A percentile compares a stretch with the other conserved stretches of the same genome.
These are phyloP conservation scores for Carapus acus DNA, from an alignment of 2,797 vertebrate genomes.

Conservation along the genomic window DNA sequence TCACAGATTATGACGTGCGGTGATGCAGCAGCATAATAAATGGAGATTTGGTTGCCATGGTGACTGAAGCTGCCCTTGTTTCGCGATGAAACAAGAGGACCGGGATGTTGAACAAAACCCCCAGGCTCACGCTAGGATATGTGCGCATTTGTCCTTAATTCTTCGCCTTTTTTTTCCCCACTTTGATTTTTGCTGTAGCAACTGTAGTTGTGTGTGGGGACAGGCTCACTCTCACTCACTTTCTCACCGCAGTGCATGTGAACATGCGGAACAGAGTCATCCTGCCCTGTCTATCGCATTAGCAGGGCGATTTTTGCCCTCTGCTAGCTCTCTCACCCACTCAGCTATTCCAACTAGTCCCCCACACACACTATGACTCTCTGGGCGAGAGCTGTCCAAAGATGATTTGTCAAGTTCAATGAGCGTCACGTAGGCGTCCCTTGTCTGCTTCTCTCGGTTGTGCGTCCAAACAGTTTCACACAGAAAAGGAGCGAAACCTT, in stretches of 20 bases:
- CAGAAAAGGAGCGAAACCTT: constrained; percentile 8
- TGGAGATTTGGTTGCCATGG: constrained; percentile 56
- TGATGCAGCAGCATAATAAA: constrained; percentile 41
- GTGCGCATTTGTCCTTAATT: background rate
- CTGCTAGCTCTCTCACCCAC: constrained; percentile 31
- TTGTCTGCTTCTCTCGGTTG: constrained; percentile 44
- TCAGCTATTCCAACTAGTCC: constrained; percentile 40
- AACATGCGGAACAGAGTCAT: too few relatives aligned
- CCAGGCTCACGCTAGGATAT: constrained; percentile 6
- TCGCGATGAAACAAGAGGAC: constrained; percentile 29
- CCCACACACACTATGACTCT: constrained; percentile 29
- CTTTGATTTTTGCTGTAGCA: constrained; percentile 8
- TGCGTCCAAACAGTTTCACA: constrained; percentile 12
- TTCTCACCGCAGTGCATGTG: too few relatives aligned
- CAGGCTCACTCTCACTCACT: background rate
- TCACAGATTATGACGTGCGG: constrained; percentile 26
- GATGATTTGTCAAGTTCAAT: constrained; percentile 35
- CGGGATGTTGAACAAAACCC: constrained; percentile 14
- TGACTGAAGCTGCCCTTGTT: constrained; percentile 37
- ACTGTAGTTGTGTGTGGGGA: background rate
- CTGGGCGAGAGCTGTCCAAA: constrained; percentile 29
- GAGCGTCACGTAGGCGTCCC: constrained; percentile 45
- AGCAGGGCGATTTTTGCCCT: constrained; percentile 22
- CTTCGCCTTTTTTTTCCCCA: constrained; percentile 10
- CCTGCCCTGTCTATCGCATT: constrained; percentile 22